Evolutionary conservation across 2,113 vertebrate genomes (phyloP), one percentile per base, ranked within the genome.

Genomic region (Callopanchax toddi): DNA sequence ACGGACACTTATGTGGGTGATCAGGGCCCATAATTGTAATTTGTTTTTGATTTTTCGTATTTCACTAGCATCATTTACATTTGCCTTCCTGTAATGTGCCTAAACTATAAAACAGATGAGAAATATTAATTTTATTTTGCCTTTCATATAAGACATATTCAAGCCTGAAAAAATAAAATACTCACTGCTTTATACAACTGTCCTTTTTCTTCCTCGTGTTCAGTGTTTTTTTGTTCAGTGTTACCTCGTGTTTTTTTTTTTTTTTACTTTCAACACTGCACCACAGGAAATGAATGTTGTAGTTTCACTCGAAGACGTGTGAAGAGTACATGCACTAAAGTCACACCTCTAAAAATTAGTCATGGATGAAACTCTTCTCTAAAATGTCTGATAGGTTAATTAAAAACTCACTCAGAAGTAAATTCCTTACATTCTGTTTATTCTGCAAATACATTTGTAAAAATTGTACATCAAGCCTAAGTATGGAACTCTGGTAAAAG

Each of bases 151-250:
- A 87, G 91, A 91, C 90, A 88, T 92, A 92, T 87, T 92, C 85
- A 91, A 93, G 88, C 89, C 91, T 92, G 89, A 89, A 91, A 83
- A 86, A 93, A 91, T 91, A 93, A 92, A 93, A 86, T 93, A 91
- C 89, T 90, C 90, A 92, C 79, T 91, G 78, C 73, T 79, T 83
- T 65, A 78, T 56, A 74, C 53, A 32, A 49, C 18, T 52, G 29
- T n/a, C n/a, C n/a, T n/a, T n/a, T n/a, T n/a, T n/a, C n/a, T n/a
- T n/a, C n/a, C n/a, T n/a, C n/a, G n/a, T n/a, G n/a, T n/a, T n/a
- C 69, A 32, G 15, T 20, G 39, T 79, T n/a, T 18, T n/a, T 55
- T 21, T 39, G 1, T 39, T 15, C 2, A 39, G 5, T 36, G 39
- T 46, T 26, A 32, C 21, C 42, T 0, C 3, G 13, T 56, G 36